Percentiles rank a stretch among this genome's conserved stretches.
phyloP scores from a whole-genome alignment of 2,888 invertebrate genomes.

The Baronia brevicornis region DNA sequence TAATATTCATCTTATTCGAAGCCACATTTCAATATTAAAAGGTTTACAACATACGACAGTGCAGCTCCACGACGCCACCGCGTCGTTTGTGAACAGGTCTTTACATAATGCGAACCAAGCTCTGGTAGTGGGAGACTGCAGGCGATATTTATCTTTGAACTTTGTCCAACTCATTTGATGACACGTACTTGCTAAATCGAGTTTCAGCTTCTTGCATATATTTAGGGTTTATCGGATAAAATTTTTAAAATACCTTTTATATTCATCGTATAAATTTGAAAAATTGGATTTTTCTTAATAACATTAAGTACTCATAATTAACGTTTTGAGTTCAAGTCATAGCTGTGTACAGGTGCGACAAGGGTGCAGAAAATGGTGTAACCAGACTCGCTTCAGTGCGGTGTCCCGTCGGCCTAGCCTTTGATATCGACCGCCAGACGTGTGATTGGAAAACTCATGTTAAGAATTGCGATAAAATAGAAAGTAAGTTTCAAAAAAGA shows the following conservation, averaged over 20 bases:
- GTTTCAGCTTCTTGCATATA: conserved; percentile 1
- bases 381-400: conserved; percentile 91
- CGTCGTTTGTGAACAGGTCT: conserved; percentile 11
- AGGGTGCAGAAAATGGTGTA: conserved; percentile 89
- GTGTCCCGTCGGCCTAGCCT: conserved; percentile 93
- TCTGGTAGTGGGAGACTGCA: conserved; percentile 9
- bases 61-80: conserved; percentile 1
- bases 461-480: conserved; percentile 94
- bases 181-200: conserved; percentile 1
- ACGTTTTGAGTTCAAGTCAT: conserved; percentile 34
- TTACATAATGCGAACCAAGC: conserved; percentile 9
- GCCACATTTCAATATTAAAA: too few species aligned
- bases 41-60: too few species aligned
- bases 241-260: too few species aligned
- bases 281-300: conserved; percentile 1
- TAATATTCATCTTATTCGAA: too few species aligned
- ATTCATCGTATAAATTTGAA: too few species aligned
- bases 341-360: conserved; percentile 89
- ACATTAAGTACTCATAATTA: background rate
- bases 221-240: too few species aligned
- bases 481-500: conserved; percentile 86
- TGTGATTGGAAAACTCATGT: conserved; percentile 98
- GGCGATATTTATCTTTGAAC: conserved; percentile 12
- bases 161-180: conserved; percentile 6
- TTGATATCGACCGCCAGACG: conserved; percentile 95